These are phyloP conservation scores for Semicossyphus pulcher DNA, from an alignment of 2,113 vertebrate species.

Conservation along the genomic window DNA sequence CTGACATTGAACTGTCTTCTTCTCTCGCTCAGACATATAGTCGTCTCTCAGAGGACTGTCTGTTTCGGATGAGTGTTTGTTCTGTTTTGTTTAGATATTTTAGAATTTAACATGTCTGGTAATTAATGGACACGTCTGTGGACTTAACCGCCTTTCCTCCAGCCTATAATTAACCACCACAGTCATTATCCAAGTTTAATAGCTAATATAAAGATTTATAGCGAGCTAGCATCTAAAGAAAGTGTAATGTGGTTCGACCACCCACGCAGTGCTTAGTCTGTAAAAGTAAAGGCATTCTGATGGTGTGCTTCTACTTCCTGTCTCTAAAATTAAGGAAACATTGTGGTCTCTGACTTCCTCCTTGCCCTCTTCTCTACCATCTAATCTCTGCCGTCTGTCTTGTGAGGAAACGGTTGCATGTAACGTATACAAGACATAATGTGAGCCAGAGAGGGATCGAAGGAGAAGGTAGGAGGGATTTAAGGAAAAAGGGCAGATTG, in stretches of 20 bases:
- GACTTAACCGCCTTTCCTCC: background rate
- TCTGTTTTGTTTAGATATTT: background rate
- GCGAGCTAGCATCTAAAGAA: background rate
- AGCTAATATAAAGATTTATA: background rate
- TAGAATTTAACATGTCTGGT: background rate
- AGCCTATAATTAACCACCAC: background rate
- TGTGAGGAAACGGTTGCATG: conserved; percentile 68
- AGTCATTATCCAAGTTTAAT: conserved; percentile 8
- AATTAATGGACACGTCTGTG: background rate
- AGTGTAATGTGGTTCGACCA: conserved; percentile 45
- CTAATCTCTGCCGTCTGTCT: conserved; percentile 50
- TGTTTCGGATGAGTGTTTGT: background rate
- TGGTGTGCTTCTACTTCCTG: conserved; percentile 35
- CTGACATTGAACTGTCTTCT: conserved; percentile 41
- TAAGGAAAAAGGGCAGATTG: conserved; percentile 53
- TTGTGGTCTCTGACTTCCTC: conserved; percentile 52
- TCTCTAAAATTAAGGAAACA: conserved; percentile 38
- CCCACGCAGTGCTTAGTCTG: conserved; percentile 48
- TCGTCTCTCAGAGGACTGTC: conserved; percentile 10
- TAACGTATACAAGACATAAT: conserved; percentile 56
- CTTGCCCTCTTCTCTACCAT: conserved; percentile 34
- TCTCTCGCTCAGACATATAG: conserved; percentile 1
- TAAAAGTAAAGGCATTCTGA: conserved; percentile 33
- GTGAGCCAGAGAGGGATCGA: conserved; percentile 39
- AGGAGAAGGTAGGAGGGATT: conserved; percentile 51